Evolutionary conservation across 2,888 invertebrate species (phyloP).

Genomic region (Rapana venosa): DNA sequence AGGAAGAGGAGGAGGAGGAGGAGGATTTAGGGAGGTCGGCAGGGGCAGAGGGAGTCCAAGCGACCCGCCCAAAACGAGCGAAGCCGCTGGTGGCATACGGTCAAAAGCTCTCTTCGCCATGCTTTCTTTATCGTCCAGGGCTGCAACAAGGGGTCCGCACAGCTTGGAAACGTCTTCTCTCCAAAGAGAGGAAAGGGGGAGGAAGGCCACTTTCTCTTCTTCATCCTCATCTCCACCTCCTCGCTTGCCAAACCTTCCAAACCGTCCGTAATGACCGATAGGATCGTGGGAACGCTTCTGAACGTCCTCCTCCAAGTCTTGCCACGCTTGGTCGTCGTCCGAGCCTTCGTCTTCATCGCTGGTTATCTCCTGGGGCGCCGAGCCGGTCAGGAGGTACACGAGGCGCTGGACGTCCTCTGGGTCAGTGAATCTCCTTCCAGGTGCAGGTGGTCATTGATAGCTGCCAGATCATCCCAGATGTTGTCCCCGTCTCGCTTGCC

Average conservation of each 20-base stretch:
- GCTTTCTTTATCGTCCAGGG: neutral
- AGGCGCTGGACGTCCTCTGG: neutral
- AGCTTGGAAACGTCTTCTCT: neutral
- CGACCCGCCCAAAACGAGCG: slow-evolving; percentile 24
- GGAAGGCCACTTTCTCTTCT: neutral
- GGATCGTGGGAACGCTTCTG: neutral
- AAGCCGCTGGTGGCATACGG: slow-evolving; percentile 22
- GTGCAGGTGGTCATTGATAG: neutral
- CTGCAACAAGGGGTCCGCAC: neutral
- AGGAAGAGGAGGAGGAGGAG: neutral
- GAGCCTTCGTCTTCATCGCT: neutral
- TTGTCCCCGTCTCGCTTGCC: neutral
- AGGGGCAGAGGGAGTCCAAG: neutral
- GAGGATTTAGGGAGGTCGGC: neutral
- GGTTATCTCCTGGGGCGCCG: neutral
- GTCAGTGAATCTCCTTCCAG: neutral
- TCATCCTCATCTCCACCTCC: neutral
- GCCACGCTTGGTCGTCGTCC: neutral
- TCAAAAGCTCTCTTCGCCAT: slow-evolving; percentile 1
- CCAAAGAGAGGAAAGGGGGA: neutral
- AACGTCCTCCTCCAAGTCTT: neutral
- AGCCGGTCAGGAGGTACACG: neutral
- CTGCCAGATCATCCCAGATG: neutral
- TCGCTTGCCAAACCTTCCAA: slow-evolving; percentile 37
- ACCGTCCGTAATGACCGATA: slow-evolving; percentile 22